Conservation (phyloP, 2,797 vertebrate species). For the Chrysocyon brachyurus region DNA sequence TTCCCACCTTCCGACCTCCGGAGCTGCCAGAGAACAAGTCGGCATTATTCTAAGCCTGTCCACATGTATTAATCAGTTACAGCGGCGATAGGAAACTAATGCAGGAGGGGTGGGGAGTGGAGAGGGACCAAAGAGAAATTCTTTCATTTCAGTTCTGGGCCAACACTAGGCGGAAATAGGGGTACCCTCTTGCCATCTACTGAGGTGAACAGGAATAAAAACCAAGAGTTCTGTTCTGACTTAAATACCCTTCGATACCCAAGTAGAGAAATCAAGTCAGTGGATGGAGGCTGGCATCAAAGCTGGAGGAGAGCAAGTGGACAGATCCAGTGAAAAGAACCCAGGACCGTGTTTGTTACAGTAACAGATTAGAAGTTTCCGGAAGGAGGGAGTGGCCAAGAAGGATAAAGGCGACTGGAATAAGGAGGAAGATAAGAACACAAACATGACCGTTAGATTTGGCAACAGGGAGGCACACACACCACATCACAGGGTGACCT, state of each 20-base stretch:
- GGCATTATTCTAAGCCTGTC: not conserved
- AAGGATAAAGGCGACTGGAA: not conserved
- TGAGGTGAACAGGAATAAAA: not conserved
- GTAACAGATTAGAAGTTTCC: not conserved
- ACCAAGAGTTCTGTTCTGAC: not conserved
- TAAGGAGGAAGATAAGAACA: not conserved
- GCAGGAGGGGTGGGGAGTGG: too few relatives aligned
- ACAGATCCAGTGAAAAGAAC: not conserved
- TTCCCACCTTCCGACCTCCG: not conserved
- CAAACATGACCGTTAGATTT: not conserved
- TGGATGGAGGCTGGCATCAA: not conserved
- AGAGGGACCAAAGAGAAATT: not conserved
- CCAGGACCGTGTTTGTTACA: not conserved
- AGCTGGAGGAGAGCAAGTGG: not conserved
- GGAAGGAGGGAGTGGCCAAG: not conserved
- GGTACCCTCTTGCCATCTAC: not conserved
- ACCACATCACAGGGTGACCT: not conserved
- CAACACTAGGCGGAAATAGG: accelerated
- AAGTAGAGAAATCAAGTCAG: not conserved
- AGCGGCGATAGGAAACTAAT: not conserved
- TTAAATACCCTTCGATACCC: not conserved
- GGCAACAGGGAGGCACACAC: not conserved
- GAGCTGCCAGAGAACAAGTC: not conserved
- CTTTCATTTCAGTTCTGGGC: too few relatives aligned
- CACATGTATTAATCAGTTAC: not conserved